Evolutionary conservation across 1,140 invertebrate genomes (phyloP), one percentile per base, ranked within the genome.

Genomic region (Trialeurodes vaporariorum): DNA sequence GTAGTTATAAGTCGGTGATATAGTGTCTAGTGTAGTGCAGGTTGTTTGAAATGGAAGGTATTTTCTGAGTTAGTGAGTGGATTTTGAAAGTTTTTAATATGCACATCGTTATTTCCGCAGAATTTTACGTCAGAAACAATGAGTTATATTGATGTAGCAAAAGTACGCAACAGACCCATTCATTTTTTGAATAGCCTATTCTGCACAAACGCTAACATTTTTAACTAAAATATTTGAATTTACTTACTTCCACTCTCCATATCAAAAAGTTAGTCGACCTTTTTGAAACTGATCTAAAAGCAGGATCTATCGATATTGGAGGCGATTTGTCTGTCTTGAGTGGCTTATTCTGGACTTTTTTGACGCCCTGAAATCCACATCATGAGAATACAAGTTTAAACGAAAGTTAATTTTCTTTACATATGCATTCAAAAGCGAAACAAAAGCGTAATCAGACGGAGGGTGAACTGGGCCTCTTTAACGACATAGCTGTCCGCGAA

Each of bases 181-280:
- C n/a, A n/a, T n/a, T n/a, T n/a, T n/a, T n/a, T n/a, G n/a, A n/a
- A 13, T 58, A n/a, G 12, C n/a, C 49, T 13, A 13, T 58, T 58
- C 12, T 58, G 22, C 49, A 58, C 24, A 26, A 23, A 27, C 26
- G 0, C 17, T 64, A 22, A 2, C 40, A 27, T 65, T 60, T 25
- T n/a, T n/a, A n/a, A 60, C 63, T 25, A 59, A 63, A 62, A 60
- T 24, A 59, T 27, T 27, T 65, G 62, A 2, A 23, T 27, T 1
- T 22, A 66, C 34, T 65, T 67, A 73, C 72, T 69, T 73, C 70
- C 12, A 73, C 68, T 65, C 70, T 69, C 72, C 72, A 73, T 59
- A 73, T 71, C 1, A 71, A 61, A 63, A 73, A 73, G 5, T 67
- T 68, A 2, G 69, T 70, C n/a, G 66, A 64, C 40, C 63, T 73